Base-by-base conservation (phyloP, 2,888 invertebrate genomes). In the Pharmacophagus antenor region DNA sequence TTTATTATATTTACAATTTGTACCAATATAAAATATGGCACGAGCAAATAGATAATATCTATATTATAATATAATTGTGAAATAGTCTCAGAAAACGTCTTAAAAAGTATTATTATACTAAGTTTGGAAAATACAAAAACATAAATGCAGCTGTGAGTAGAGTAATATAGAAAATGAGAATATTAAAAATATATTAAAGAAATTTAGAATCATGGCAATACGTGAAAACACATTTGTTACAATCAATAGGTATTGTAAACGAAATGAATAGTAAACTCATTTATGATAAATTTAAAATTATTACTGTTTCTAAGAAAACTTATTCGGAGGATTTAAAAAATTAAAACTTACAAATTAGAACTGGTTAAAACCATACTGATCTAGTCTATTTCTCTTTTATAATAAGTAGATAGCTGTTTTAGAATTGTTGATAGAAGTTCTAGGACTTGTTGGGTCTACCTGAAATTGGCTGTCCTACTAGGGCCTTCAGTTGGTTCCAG, bases 401-500 rank as follows among this genome's bases (percentile, higher is more conserved):
- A 53, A 2, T 21, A 23, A 21, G n/a, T 23, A 46, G 20, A 17
- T 46, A 10, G 37, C 12, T 15, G 15, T 15, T 37, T 37, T 37
- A 37, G 2, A 12, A 15, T 37, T 37, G 7, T 18, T 44, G 21
- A 21, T 15, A n/a, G 37, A 31, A 15, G 48, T 8, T 37, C n/a
- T n/a, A n/a, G n/a, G n/a, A n/a, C n/a, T 53, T 7, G 1, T 3
- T n/a, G 53, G 25, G 53, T 71, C 72, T 84, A 85, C 65, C 82
- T 82, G 41, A 75, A 77, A 60, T 64, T 74, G 8, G 74, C 72
- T n/a, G 76, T 66, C 62, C 82, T 72, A 58, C 79, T 81, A 6
- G 87, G 85, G 0, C 83, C 85, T 61, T 89, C 89, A 0, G 86
- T 88, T 6, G 95, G 95, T 79, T 97, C 97, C 42, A 97, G 90